phyloP scores from a whole-genome alignment of 2,113 vertebrate genomes.

The Onychorhynchus coronatus region DNA sequence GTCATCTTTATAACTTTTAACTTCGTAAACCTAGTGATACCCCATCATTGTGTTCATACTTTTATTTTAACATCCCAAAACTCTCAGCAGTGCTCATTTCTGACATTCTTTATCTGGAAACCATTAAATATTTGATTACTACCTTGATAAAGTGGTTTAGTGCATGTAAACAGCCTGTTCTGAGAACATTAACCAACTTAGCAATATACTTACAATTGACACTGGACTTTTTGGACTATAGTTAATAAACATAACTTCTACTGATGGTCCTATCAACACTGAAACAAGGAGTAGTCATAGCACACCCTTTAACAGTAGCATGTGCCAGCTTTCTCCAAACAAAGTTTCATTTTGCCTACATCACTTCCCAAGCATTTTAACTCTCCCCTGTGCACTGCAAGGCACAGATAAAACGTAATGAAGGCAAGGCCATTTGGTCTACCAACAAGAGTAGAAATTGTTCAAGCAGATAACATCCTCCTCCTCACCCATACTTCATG shows the following conservation, averaged over 20 bases:
- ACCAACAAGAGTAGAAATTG: not conserved
- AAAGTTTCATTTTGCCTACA: not conserved
- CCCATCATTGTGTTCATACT: accelerated
- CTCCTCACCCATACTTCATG: not conserved
- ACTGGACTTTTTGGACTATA: not conserved
- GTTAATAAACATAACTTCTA: not conserved
- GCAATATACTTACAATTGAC: not conserved
- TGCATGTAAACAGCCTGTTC: not conserved
- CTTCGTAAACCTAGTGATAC: not conserved
- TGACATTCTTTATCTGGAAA: not conserved
- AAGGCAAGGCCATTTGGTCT: not conserved
- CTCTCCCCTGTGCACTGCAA: not conserved
- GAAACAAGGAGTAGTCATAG: not conserved
- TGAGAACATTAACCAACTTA: not conserved
- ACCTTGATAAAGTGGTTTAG: not conserved
- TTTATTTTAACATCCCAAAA: not conserved
- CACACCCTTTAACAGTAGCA: not conserved
- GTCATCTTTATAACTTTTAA: not conserved
- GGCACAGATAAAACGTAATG: not conserved
- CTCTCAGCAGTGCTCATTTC: not conserved
- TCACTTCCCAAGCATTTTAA: not conserved
- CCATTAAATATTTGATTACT: not conserved
- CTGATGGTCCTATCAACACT: not conserved
- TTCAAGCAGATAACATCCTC: not conserved
- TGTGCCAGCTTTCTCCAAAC: not conserved